Conservation (phyloP, 2,113 vertebrate species). For the Ranitomeya variabilis region DNA sequence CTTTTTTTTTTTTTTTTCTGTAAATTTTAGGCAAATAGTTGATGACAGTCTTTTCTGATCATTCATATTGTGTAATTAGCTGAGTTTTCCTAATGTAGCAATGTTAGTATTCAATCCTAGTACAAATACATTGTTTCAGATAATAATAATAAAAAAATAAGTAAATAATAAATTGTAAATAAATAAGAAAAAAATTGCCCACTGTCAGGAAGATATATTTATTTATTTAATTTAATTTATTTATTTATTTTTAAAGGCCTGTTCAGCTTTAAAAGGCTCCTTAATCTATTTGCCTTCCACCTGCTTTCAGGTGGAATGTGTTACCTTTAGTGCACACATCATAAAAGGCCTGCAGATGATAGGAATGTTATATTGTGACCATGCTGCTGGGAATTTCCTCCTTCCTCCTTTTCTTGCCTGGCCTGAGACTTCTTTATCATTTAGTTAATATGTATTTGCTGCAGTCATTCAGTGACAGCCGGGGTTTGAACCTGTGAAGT, state of each 20-base stretch:
- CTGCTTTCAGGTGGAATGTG: neutral
- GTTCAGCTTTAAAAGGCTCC: neutral
- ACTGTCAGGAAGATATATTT: too few relatives aligned
- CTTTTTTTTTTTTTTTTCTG: too few relatives aligned
- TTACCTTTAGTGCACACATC: conserved; percentile 7
- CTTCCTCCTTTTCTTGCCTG: neutral
- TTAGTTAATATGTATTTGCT: conserved; percentile 22
- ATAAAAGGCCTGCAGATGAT: conserved; percentile 18
- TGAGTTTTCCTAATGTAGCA: neutral
- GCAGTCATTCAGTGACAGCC: conserved; percentile 3
- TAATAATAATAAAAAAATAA: too few relatives aligned
- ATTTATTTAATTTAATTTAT: too few relatives aligned
- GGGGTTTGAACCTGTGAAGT: conserved; percentile 16
- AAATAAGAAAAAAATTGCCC: too few relatives aligned
- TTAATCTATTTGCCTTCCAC: neutral
- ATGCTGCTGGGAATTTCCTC: conserved; percentile 6
- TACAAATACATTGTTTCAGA: neutral
- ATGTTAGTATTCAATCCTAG: neutral
- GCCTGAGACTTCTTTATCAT: neutral
- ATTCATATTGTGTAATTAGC: neutral
- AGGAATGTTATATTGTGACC: conserved; percentile 38
- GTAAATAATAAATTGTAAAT: too few relatives aligned
- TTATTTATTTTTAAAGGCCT: neutral
- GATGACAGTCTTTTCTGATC: too few relatives aligned
- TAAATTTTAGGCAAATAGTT: too few relatives aligned